Conservation (phyloP, 2,888 invertebrate species). For the Habrosyne pyritoides region DNA sequence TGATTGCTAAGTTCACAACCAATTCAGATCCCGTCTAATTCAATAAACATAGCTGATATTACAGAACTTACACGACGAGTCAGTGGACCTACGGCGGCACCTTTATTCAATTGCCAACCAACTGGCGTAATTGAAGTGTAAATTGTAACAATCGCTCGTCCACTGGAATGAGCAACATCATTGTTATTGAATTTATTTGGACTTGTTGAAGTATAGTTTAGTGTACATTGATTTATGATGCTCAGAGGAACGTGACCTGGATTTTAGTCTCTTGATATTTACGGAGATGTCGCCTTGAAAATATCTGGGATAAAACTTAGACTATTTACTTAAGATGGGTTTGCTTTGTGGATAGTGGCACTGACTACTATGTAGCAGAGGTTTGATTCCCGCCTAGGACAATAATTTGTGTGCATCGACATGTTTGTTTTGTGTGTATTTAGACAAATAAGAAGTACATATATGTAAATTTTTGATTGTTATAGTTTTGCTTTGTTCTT, state of each 20-base stretch:
- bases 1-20: not conserved
- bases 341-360: too few species aligned
- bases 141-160: not conserved
- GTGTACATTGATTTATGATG: not conserved
- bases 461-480: too few species aligned
- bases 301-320: too few species aligned
- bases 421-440: too few species aligned
- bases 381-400: too few species aligned
- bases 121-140: not conserved
- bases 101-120: slow-evolving; percentile 1
- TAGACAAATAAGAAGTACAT: too few species aligned
- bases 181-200: not conserved
- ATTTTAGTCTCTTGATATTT: too few species aligned
- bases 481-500: too few species aligned
- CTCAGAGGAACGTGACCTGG: not conserved
- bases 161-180: not conserved
- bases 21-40: not conserved
- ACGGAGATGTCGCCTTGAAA: too few species aligned
- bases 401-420: too few species aligned
- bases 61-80: not conserved
- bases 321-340: too few species aligned
- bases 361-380: too few species aligned
- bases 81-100: not conserved
- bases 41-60: not conserved
- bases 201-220: not conserved